Base-by-base conservation (phyloP, 2,888 invertebrate genomes). In the Lycophotia porphyrea region DNA sequence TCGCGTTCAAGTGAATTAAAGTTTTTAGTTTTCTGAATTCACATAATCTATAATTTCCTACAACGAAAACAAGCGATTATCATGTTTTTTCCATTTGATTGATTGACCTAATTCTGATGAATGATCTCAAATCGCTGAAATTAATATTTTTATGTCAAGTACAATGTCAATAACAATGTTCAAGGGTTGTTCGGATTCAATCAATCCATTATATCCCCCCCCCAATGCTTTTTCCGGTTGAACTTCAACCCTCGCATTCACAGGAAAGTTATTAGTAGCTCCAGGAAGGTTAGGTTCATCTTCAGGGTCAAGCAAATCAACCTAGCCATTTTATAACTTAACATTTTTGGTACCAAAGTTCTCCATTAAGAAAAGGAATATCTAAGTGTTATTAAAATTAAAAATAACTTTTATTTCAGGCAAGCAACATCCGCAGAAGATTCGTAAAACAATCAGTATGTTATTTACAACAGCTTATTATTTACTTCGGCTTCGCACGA, bases 71-170 rank as follows among this genome's bases (percentile, higher is more conserved):
- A 27, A 47, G 47, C 36, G 15, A 65, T 34, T 34, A 71, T 27
- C 36, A 36, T 47, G 34, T 70, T 71, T 27, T 27, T 36, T 71
- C 34, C n/a, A 7, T 15, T 15, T 5, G 27, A 21, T 24, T 31
- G 11, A 5, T 34, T 44, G 66, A n/a, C 21, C 34, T 21, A 34
- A 47, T 47, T 67, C 47, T 36, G 71, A 71, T 36, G 36, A 67
- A 71, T 47, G 68, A 71, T 66, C 15, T 21, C 21, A 36, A 47
- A 47, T 47, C 71, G 34, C 34, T 67, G 44, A 67, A 44, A 70
- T 70, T n/a, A 15, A 67, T 66, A 66, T 70, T 13, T 64, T 65
- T n/a, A 2, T 27, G 71, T 68, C 68, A 67, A 71, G 66, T 44
- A 8, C 21, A 11, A 44, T 24, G 5, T 44, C n/a, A 34, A 44